Evolutionary conservation across 2,797 vertebrate genomes (phyloP).

Genomic region (Sebastolobus altivelis): DNA sequence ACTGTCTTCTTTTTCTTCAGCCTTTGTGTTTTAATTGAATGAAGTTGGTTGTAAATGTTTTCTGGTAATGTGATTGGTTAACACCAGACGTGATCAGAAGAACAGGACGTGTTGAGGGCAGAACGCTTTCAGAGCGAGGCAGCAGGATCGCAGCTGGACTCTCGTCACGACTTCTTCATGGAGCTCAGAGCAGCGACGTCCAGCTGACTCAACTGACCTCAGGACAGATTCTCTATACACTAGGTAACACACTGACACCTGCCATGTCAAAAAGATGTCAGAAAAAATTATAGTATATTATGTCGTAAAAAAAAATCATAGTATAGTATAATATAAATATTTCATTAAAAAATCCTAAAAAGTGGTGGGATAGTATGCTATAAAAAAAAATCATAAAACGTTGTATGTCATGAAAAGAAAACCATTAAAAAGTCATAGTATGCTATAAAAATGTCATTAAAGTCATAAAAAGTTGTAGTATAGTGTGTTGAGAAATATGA

Average conservation of each 20-base stretch:
- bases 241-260: slow-evolving; percentile 17
- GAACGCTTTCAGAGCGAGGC: slow-evolving; percentile 57
- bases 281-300: too few relatives aligned
- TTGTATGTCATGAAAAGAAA: too few relatives aligned
- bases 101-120: slow-evolving; percentile 73
- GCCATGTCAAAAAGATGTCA: too few relatives aligned
- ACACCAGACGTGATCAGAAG: slow-evolving; percentile 86
- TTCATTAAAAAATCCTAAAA: too few relatives aligned
- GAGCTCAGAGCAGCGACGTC: slow-evolving; percentile 77
- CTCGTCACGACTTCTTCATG: slow-evolving; percentile 84
- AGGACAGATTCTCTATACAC: slow-evolving; percentile 74
- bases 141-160: slow-evolving; percentile 82
- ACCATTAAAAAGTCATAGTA: too few relatives aligned
- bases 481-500: too few relatives aligned
- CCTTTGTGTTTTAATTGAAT: not conserved
- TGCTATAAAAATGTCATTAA: too few relatives aligned
- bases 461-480: too few relatives aligned
- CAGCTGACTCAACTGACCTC: slow-evolving; percentile 86
- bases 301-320: too few relatives aligned
- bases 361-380: too few relatives aligned
- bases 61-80: not conserved
- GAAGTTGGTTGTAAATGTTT: not conserved
- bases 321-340: too few relatives aligned
- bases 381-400: too few relatives aligned
- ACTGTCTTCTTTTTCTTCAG: not conserved